These are phyloP conservation scores for Vulpes ferrilata DNA, from an alignment of 2,113 vertebrate genomes.

Conservation along the genomic window DNA sequence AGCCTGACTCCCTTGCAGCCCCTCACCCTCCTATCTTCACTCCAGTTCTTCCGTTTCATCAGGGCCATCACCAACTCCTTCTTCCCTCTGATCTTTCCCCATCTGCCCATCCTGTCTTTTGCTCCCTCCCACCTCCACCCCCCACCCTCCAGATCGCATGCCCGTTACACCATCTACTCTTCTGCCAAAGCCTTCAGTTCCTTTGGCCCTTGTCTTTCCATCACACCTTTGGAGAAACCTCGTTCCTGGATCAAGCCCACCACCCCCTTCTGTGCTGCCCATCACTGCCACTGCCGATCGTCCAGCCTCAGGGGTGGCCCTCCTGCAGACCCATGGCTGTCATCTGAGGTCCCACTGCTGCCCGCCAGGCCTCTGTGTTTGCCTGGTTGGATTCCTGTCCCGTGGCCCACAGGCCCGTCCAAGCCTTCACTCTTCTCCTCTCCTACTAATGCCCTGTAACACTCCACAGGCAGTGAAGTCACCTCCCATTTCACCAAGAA, in stretches of 20 bases:
- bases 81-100: not conserved
- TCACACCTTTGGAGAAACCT: not conserved
- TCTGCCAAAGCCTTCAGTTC: not conserved
- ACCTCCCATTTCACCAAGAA: not conserved
- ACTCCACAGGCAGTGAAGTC: not conserved
- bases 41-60: not conserved
- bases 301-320: too few species aligned
- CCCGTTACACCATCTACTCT: not conserved
- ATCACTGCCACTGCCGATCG: not conserved
- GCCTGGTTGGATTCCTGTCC: not conserved
- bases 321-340: not conserved
- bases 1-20: not conserved
- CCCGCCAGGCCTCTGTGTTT: not conserved
- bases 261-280: too few species aligned
- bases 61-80: not conserved
- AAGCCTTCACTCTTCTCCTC: not conserved
- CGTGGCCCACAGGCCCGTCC: not conserved
- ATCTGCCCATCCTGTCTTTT: not conserved
- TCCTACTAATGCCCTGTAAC: not conserved
- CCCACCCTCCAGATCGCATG: not conserved
- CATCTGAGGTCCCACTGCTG: fast-evolving
- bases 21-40: not conserved
- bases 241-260: not conserved
- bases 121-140: not conserved
- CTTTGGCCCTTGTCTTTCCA: not conserved